A percentile compares a stretch with the other conserved stretches of the same genome.
Conservation (phyloP, 2,113 vertebrate species). For the Sinocyclocheilus anshuiensis region DNA sequence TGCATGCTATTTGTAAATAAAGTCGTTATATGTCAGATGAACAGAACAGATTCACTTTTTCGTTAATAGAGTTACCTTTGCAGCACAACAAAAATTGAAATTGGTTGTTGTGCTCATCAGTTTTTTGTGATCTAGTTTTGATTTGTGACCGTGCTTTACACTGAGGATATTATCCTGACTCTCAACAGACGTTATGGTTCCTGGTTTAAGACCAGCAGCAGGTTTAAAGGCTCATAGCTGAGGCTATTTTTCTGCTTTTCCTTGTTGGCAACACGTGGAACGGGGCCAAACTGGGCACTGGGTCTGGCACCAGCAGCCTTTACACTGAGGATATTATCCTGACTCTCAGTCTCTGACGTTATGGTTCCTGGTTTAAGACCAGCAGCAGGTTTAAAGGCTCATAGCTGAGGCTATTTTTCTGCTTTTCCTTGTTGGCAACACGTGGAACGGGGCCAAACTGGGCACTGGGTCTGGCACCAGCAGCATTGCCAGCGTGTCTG, state of each 20-base stretch:
- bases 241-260: not conserved
- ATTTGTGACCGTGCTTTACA: not conserved
- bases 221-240: not conserved
- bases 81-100: too few relatives aligned
- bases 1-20: too few relatives aligned
- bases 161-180: not conserved
- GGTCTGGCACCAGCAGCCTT: not conserved
- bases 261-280: not conserved
- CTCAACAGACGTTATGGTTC: not conserved
- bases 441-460: not conserved
- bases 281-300: not conserved
- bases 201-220: not conserved
- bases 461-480: not conserved
- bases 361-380: too few relatives aligned
- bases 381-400: not conserved
- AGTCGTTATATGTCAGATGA: too few relatives aligned
- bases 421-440: not conserved
- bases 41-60: too few relatives aligned
- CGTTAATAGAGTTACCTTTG: too few relatives aligned
- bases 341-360: not conserved
- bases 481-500: not conserved
- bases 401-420: not conserved
- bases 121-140: not conserved
- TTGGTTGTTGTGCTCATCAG: too few relatives aligned
- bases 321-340: not conserved